Evolutionary conservation across 2,113 vertebrate species (phyloP).

Genomic region (Axis porcinus): DNA sequence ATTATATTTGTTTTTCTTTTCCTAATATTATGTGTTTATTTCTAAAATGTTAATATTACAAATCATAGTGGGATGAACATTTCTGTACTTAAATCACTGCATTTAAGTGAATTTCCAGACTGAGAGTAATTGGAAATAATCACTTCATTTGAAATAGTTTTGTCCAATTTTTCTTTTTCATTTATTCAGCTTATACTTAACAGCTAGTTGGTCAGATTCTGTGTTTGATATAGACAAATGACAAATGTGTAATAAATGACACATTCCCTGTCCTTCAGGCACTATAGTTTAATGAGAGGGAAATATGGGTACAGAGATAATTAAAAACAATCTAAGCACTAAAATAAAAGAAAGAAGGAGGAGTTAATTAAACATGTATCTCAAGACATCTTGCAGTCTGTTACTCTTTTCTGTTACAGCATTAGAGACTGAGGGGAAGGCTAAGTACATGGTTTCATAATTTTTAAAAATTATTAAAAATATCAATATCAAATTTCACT

Average conservation of each 20-base stretch:
- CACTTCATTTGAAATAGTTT: neutral
- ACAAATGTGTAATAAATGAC: neutral
- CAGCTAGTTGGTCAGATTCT: neutral
- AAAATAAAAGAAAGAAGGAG: neutral
- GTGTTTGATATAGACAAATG: neutral
- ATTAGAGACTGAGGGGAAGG: neutral
- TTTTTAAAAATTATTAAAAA: neutral
- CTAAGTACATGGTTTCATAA: neutral
- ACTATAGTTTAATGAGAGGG: neutral
- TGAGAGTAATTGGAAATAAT: neutral
- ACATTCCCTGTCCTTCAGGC: neutral
- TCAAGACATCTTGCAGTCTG: neutral
- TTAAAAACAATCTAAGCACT: neutral
- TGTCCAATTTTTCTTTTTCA: neutral
- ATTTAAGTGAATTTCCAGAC: neutral
- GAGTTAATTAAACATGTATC: neutral
- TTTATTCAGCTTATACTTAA: neutral
- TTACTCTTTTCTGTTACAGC: neutral
- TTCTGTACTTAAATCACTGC: neutral
- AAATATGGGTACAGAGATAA: neutral
- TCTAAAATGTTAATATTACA: constrained; percentile 24
- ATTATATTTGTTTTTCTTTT: neutral
- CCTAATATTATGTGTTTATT: neutral
- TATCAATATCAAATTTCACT: neutral
- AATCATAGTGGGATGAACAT: neutral